phyloP scores from a whole-genome alignment of 2,888 invertebrate species.

The Sesia bembeciformis region DNA sequence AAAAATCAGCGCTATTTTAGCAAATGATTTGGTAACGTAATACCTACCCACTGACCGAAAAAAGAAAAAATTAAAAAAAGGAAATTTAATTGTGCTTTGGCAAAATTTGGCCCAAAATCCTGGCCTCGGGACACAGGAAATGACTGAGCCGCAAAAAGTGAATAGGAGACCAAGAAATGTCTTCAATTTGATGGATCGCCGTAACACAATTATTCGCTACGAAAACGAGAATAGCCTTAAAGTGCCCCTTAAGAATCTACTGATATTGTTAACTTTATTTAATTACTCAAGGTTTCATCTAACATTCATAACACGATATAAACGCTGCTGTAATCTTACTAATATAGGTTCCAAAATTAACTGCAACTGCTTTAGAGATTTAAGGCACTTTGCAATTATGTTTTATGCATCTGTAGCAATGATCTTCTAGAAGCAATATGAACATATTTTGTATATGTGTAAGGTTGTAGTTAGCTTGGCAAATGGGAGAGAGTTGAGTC shows the following conservation, averaged over 20 bases:
- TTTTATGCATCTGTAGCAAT: too few relatives aligned
- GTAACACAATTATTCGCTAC: constrained; percentile 65
- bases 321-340: too few relatives aligned
- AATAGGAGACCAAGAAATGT: constrained; percentile 58
- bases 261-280: constrained; percentile 60
- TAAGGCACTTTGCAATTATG: too few relatives aligned
- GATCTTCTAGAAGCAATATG: too few relatives aligned
- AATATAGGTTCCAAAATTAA: too few relatives aligned
- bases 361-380: too few relatives aligned
- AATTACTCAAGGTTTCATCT: too few relatives aligned
- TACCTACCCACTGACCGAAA: constrained; percentile 60
- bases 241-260: constrained; percentile 69
- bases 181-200: constrained; percentile 65
- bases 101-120: constrained; percentile 50
- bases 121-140: constrained; percentile 62
- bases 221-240: constrained; percentile 51
- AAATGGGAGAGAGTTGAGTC: too few relatives aligned
- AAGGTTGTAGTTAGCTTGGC: too few relatives aligned
- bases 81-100: constrained; percentile 52
- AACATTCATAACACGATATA: too few relatives aligned
- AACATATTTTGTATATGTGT: too few relatives aligned
- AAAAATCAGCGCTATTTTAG: constrained; percentile 33
- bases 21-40: constrained; percentile 48
- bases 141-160: constrained; percentile 55
- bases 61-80: constrained; percentile 23